Conservation (phyloP, 1,140 invertebrate species). For the Drosophila arizonae region DNA sequence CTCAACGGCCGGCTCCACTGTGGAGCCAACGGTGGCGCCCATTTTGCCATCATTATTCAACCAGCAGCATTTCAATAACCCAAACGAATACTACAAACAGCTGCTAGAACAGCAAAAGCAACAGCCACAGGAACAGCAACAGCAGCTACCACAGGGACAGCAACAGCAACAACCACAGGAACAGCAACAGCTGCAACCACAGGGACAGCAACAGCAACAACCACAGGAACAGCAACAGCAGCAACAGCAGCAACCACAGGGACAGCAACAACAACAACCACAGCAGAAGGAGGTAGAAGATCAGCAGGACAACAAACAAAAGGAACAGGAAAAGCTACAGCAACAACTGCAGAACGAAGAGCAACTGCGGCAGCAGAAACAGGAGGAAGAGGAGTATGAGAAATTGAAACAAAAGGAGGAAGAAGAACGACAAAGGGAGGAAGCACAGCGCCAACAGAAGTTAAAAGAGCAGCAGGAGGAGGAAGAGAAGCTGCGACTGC, state of each 20-base stretch:
- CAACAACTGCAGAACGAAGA: background rate
- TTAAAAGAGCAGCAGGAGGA: background rate
- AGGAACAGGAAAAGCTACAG: constrained; percentile 21
- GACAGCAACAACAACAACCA: background rate
- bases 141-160: constrained; percentile 8
- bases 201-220: background rate
- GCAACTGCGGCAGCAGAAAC: constrained; percentile 6
- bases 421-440: no score
- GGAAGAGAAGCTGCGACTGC: background rate
- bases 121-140: background rate
- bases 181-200: background rate
- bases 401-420: no score
- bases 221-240: background rate
- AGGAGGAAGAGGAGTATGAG: background rate
- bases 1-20: background rate
- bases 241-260: background rate
- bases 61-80: constrained; percentile 51
- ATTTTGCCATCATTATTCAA: constrained; percentile 55
- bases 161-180: constrained; percentile 2
- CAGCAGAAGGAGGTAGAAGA: background rate
- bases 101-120: constrained; percentile 45
- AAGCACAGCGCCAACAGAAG: no score
- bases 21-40: constrained; percentile 9
- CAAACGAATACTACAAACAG: constrained; percentile 60
- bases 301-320: background rate